These are phyloP conservation scores for Helicolenus hilgendorfi DNA, from an alignment of 2,797 vertebrate genomes.

Conservation along the genomic window DNA sequence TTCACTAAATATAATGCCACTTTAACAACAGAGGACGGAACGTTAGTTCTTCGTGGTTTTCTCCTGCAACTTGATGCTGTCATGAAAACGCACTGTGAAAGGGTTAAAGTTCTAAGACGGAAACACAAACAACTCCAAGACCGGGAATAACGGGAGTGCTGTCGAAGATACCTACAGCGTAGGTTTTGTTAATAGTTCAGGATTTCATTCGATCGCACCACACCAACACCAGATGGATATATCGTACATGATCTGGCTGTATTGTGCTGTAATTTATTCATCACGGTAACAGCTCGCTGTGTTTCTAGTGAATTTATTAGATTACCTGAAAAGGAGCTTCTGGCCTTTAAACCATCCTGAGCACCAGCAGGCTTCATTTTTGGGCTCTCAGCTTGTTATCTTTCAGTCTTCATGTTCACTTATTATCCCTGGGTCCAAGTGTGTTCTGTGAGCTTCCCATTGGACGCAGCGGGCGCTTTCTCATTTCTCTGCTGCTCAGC, in stretches of 20 bases:
- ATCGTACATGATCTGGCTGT: neutral
- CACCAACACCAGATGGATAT: neutral
- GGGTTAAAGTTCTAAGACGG: no score
- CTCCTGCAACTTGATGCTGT: no score
- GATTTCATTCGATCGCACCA: neutral
- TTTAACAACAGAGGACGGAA: no score
- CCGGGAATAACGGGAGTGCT: accelerated
- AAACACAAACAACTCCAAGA: no score
- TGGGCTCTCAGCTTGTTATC: neutral
- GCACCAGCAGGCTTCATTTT: neutral
- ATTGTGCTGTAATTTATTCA: neutral
- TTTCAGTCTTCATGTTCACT: neutral
- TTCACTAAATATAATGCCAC: accelerated
- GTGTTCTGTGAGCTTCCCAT: neutral
- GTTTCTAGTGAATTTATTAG: neutral
- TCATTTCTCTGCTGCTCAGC: neutral
- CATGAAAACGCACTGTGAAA: no score
- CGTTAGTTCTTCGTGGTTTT: no score
- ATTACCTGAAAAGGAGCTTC: neutral
- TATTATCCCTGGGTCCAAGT: neutral
- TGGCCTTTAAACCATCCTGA: neutral
- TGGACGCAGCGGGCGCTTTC: neutral
- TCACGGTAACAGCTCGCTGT: neutral
- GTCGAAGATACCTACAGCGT: neutral
- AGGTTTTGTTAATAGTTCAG: neutral